Conservation (phyloP, 2,113 vertebrate species). For the Sus scrofa region DNA sequence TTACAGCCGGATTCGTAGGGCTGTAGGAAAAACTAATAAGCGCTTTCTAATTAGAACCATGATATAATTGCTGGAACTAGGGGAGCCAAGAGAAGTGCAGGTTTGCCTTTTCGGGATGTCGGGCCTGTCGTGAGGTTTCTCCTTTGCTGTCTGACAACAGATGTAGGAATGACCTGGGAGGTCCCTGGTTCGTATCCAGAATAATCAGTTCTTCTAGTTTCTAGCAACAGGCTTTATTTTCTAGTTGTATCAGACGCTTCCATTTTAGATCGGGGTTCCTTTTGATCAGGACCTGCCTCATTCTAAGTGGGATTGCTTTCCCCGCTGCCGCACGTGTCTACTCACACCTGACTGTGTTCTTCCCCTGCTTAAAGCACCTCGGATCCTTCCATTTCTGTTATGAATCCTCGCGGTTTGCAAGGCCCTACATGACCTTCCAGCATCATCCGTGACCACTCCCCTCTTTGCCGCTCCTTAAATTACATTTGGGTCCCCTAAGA, state of each 20-base stretch:
- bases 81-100: slow-evolving; percentile 78
- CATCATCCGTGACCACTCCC: background rate
- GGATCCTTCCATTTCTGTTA: background rate
- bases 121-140: background rate
- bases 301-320: background rate
- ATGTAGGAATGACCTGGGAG: rapidly evolving
- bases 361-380: background rate
- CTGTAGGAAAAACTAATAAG: slow-evolving; percentile 82
- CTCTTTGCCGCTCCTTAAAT: background rate
- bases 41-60: slow-evolving; percentile 84
- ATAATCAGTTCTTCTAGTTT: background rate
- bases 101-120: slow-evolving; percentile 30
- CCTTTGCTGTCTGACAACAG: background rate
- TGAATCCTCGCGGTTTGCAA: rapidly evolving
- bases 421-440: background rate
- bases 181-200: background rate
- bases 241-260: background rate
- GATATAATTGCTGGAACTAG: slow-evolving; percentile 74
- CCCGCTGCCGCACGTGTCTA: rapidly evolving
- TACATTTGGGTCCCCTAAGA: background rate
- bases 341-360: background rate
- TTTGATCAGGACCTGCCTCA: background rate
- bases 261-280: background rate
- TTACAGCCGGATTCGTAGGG: slow-evolving; percentile 69
- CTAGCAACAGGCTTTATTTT: background rate